These are phyloP conservation scores for Diploscapter pachys DNA, from an alignment of 1,140 invertebrate genomes.

Conservation along the genomic window DNA sequence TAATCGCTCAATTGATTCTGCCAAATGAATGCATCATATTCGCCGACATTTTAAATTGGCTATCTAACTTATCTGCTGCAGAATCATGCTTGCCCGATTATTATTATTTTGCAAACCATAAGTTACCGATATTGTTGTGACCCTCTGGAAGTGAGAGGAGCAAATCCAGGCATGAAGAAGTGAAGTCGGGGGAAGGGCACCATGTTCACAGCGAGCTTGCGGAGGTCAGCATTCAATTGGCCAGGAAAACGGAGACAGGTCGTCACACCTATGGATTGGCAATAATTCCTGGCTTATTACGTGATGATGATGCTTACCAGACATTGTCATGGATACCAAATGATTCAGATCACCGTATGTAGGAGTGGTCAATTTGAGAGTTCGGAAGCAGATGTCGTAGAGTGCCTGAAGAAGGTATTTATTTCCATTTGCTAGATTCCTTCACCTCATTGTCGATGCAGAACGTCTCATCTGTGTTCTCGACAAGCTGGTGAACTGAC, in stretches of 20 bases:
- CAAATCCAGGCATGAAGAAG: conserved; percentile 95
- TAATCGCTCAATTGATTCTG: no score
- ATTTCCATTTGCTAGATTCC: neutral
- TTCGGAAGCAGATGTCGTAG: conserved; percentile 75
- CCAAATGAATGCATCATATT: no score
- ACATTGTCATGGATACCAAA: conserved; percentile 60
- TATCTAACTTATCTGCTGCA: conserved; percentile 80
- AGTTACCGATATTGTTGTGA: conserved; percentile 20
- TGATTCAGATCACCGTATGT: conserved; percentile 78
- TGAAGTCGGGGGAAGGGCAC: conserved; percentile 87
- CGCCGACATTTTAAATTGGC: neutral
- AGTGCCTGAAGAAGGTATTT: conserved; percentile 62
- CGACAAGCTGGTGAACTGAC: conserved; percentile 71
- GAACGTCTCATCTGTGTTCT: conserved; percentile 75
- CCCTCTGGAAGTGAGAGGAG: conserved; percentile 74
- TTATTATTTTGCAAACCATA: conserved; percentile 61
- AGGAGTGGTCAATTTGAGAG: conserved; percentile 72
- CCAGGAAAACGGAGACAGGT: conserved; percentile 66
- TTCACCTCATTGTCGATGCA: conserved; percentile 73
- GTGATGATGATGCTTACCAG: conserved; percentile 50
- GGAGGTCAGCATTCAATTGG: conserved; percentile 74
- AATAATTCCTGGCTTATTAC: conserved; percentile 67
- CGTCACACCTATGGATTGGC: conserved; percentile 74
- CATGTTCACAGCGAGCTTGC: conserved; percentile 93
- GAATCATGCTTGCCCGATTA: conserved; percentile 78